Conservation (phyloP, 2,888 invertebrate species). For the Eristalis tenax region DNA sequence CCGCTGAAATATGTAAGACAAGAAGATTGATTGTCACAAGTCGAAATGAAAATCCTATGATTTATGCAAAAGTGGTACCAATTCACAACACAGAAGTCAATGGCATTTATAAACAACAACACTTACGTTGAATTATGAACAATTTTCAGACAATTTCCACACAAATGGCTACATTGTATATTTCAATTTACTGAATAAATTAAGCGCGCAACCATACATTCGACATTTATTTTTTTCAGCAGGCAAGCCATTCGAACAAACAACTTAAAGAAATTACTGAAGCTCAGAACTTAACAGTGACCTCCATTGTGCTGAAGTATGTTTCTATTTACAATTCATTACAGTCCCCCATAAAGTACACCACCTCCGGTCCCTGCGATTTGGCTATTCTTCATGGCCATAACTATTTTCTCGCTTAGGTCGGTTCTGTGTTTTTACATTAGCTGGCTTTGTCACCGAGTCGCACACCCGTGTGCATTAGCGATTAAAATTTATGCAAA, state of each 20-base stretch:
- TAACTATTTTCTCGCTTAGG: constrained; percentile 9
- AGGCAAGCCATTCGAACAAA: neutral
- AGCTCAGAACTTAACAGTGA: constrained; percentile 16
- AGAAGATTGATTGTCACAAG: neutral
- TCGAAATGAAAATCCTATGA: too few species aligned
- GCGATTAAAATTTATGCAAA: constrained; percentile 19
- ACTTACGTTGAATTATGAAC: neutral
- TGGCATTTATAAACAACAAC: neutral
- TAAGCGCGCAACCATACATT: neutral
- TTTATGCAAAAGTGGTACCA: neutral
- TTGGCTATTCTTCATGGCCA: constrained; percentile 34
- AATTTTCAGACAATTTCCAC: neutral
- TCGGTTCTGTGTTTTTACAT: constrained; percentile 3
- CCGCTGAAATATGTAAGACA: neutral
- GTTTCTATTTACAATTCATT: constrained; percentile 7
- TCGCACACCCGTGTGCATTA: constrained; percentile 20
- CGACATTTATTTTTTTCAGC: neutral
- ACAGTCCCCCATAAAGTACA: constrained; percentile 10
- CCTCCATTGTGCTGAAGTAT: constrained; percentile 14
- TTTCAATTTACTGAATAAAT: constrained; percentile 20
- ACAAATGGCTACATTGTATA: neutral
- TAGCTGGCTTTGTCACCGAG: constrained; percentile 17
- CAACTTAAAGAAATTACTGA: constrained; percentile 13
- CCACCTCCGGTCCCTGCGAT: neutral
- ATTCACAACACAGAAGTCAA: neutral